These are phyloP conservation scores for Echinarachnius parma DNA, from an alignment of 53 echinoderm and acorn worm genomes.

Conservation along the genomic window DNA sequence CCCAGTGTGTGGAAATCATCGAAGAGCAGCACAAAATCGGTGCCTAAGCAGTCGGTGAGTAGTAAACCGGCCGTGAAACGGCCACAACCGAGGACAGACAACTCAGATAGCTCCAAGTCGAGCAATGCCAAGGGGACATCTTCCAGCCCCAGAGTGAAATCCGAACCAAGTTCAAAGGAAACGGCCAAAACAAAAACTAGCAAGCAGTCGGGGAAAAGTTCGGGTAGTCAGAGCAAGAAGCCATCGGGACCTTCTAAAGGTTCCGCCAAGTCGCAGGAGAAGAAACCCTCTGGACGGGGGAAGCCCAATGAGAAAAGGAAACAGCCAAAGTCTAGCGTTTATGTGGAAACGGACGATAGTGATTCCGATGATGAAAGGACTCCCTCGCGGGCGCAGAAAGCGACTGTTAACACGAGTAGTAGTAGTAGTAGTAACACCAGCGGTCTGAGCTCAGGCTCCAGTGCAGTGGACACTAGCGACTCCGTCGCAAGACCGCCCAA, in stretches of 20 bases:
- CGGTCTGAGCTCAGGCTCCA: constrained; percentile 2
- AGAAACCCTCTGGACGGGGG: constrained; percentile 13
- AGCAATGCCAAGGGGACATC: constrained; percentile 3
- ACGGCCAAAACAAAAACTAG: constrained; percentile 20
- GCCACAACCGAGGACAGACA: constrained; percentile 29
- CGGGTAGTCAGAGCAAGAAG: constrained; percentile 27
- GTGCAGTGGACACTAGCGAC: constrained; percentile 22
- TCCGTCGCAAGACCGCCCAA: constrained; percentile 3
- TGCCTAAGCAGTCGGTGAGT: background rate
- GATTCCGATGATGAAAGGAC: constrained; percentile 43
- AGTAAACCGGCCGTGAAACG: constrained; percentile 31
- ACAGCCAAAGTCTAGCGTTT: constrained; percentile 12
- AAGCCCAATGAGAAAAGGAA: constrained; percentile 13
- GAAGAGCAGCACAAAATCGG: constrained; percentile 23
- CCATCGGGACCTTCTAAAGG: constrained; percentile 2
- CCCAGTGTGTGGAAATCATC: constrained; percentile 11
- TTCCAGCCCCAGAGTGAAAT: constrained; percentile 6
- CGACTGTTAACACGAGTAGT: constrained; percentile 30
- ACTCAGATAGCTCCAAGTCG: background rate
- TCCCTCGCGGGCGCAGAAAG: constrained; percentile 28
- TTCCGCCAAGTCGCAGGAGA: constrained; percentile 18
- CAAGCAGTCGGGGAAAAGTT: constrained; percentile 30
- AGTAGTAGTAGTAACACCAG: constrained; percentile 30
- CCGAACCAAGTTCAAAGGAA: constrained; percentile 25
- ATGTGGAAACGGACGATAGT: constrained; percentile 22